Base-by-base conservation (phyloP, 2,888 invertebrate species). In the Zygaena filipendulae region DNA sequence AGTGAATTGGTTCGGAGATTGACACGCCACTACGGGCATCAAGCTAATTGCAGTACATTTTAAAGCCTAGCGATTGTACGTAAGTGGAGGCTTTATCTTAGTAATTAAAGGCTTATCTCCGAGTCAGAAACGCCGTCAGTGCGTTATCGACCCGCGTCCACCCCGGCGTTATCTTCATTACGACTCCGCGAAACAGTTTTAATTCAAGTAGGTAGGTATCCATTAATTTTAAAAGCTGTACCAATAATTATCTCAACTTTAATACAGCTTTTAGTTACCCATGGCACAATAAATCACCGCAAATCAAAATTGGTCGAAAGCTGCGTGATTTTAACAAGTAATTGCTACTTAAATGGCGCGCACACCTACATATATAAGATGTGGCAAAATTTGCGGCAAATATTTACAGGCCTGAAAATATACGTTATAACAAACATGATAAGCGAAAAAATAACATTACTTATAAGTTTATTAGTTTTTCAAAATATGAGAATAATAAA, bases 211-310 rank as follows among this genome's bases (percentile, higher is more conserved):
- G n/a, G n/a, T n/a, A n/a, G n/a, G 52, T 62, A 53, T 64, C 66
- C 72, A 71, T 74, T 75, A 67, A 71, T 71, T 74, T 67, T 63
- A 67, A 68, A 64, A 62, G 63, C 60, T 51, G 59, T 62, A 62
- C 64, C 62, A 61, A 60, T 66, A 60, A 69, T 70, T 69, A 70
- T 67, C 59, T 59, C 49, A 45, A 58, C 54, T 42, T 53, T 61
- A 59, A 59, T 61, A 59, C 38, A 47, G 47, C 44, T 44, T 50
- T 50, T 52, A 52, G 57, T 59, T 58, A 56, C 47, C 54, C 51
- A 47, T 42, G 47, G 36, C 18, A 45, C 39, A 52, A 66, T 70
- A 67, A 69, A 69, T 74, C 68, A 66, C 61, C 43, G 36, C 52
- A 60, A 69, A 71, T 68, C 67, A 70, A 66, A 66, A 48, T 58